Percentiles rank a stretch among this genome's conserved stretches.
phyloP scores from a whole-genome alignment of 2,113 vertebrate genomes.

The Apodemus speciosus region DNA sequence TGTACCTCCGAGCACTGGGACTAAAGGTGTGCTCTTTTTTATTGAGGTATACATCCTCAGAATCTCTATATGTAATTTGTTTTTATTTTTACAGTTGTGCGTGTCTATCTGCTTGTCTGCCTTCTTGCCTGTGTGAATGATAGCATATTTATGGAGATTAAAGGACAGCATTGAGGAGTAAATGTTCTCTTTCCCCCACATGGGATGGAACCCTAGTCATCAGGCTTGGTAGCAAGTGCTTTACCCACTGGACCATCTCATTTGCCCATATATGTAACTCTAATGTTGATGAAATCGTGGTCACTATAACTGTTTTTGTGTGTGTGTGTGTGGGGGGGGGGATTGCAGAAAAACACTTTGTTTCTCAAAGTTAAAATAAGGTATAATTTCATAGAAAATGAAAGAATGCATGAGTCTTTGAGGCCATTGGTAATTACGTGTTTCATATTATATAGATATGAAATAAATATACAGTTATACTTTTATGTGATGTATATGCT shows the following conservation, averaged over 20 bases:
- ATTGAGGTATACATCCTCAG: neutral
- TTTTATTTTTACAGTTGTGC: neutral
- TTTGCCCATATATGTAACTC: neutral
- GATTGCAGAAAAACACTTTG: neutral
- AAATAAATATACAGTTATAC: neutral
- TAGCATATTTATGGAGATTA: neutral
- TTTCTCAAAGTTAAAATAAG: slow-evolving; percentile 24
- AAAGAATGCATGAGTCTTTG: slow-evolving; percentile 13
- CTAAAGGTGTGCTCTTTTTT: neutral
- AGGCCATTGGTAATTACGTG: slow-evolving; percentile 14
- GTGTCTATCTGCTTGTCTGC: neutral
- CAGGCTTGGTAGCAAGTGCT: neutral
- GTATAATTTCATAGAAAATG: slow-evolving; percentile 31
- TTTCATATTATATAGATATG: slow-evolving; percentile 7
- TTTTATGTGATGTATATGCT: neutral
- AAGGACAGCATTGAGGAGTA: neutral
- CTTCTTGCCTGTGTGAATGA: neutral
- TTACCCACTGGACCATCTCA: neutral
- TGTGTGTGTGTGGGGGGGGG: neutral
- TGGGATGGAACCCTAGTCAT: neutral
- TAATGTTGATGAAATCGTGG: neutral
- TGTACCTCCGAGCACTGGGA: neutral
- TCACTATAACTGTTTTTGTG: neutral
- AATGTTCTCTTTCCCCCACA: neutral
- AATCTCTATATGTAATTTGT: neutral